Percentiles rank a stretch among this genome's conserved stretches.
phyloP scores from a whole-genome alignment of 2,797 vertebrate genomes.

The Helostoma temminkii region DNA sequence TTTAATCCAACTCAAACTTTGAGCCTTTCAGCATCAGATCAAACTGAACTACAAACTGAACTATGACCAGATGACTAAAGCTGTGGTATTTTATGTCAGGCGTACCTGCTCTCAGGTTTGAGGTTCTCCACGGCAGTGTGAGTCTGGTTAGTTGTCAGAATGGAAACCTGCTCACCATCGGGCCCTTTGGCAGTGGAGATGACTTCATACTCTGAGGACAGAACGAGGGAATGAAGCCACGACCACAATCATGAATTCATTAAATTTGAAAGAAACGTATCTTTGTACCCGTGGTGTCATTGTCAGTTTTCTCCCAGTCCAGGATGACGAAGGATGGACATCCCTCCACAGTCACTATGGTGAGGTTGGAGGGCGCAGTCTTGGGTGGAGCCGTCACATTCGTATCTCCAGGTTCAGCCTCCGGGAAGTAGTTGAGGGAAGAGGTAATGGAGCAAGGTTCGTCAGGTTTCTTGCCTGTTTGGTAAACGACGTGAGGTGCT shows the following conservation, averaged over 20 bases:
- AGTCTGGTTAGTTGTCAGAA: conserved; percentile 93
- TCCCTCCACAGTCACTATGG: conserved; percentile 95
- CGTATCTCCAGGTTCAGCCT: conserved; percentile 78
- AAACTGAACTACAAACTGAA: no score
- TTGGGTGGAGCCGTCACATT: conserved; percentile 86
- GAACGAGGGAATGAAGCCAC: conserved; percentile 36
- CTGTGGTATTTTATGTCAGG: no score
- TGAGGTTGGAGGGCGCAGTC: conserved; percentile 92
- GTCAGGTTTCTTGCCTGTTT: conserved; percentile 89
- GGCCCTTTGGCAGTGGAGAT: conserved; percentile 91
- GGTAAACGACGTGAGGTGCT: conserved; percentile 92
- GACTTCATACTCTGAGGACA: conserved; percentile 95
- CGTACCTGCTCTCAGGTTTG: conserved; percentile 93
- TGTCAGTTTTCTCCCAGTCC: conserved; percentile 92
- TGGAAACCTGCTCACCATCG: conserved; percentile 88
- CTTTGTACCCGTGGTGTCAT: conserved; percentile 90
- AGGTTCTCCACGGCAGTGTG: conserved; percentile 95
- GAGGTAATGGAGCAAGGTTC: conserved; percentile 95
- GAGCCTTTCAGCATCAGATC: no score
- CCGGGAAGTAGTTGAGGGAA: conserved; percentile 89
- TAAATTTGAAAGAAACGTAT: no score
- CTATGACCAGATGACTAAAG: no score
- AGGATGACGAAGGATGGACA: conserved; percentile 94
- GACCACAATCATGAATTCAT: no score
- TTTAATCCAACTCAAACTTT: background rate